phyloP scores from a whole-genome alignment of 2,113 vertebrate genomes.

The Craseonycteris thonglongyai region DNA sequence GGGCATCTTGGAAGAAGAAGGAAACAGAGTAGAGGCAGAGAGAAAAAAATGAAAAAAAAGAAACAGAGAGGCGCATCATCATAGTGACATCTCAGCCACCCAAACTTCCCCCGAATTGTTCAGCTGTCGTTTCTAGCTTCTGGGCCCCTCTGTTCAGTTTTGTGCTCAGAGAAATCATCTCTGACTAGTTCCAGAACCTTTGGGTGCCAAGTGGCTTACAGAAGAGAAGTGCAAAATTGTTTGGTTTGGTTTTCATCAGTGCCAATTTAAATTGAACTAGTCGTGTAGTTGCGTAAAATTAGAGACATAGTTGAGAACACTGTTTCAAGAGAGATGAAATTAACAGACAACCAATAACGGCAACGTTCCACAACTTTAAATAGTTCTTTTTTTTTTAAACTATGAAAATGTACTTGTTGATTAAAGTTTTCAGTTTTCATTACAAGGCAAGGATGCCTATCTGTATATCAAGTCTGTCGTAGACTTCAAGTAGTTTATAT shows the following conservation, averaged over 20 bases:
- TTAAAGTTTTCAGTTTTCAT: slow-evolving; percentile 23
- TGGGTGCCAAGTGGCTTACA: background rate
- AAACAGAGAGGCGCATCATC: background rate
- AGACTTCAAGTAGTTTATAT: slow-evolving; percentile 19
- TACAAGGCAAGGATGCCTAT: background rate
- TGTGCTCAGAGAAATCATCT: background rate
- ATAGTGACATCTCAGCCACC: background rate
- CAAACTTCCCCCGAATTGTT: background rate
- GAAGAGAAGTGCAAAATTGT: background rate
- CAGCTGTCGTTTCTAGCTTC: background rate
- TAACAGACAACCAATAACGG: background rate
- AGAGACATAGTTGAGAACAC: background rate
- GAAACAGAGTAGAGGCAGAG: background rate
- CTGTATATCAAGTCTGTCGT: background rate
- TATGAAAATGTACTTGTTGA: background rate
- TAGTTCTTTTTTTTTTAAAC: background rate
- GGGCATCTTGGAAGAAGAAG: background rate
- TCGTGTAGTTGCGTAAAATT: background rate
- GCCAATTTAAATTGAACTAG: background rate
- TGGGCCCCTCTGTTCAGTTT: background rate
- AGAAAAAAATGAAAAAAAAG: background rate
- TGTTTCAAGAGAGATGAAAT: background rate
- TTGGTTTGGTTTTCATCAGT: background rate
- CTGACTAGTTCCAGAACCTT: background rate
- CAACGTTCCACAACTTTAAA: background rate